phyloP scores from a whole-genome alignment of 2,888 invertebrate genomes.

The Entomobrya multifasciata region DNA sequence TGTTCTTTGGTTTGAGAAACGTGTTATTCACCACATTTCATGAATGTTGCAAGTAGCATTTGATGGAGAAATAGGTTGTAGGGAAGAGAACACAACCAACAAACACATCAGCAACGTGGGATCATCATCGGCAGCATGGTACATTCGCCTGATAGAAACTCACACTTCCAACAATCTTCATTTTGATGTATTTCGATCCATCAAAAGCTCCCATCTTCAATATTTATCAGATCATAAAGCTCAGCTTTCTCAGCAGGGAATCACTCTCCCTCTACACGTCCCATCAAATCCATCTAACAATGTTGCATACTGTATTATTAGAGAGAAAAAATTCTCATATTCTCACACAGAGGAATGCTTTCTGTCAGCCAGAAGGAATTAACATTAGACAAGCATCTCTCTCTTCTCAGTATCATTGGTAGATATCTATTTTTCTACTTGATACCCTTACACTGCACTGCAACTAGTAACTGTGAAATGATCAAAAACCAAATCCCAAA shows the following conservation, averaged over 20 bases:
- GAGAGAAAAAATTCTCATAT: slow-evolving; percentile 16
- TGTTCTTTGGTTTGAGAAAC: slow-evolving; percentile 36
- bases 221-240: slow-evolving; percentile 74
- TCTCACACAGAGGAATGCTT: slow-evolving; percentile 22
- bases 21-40: not conserved
- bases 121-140: not conserved
- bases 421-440: not conserved
- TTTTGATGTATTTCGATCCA: slow-evolving; percentile 64
- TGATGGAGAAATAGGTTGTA: too few relatives aligned
- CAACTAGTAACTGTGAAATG: not conserved
- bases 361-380: slow-evolving; percentile 29
- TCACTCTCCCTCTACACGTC: slow-evolving; percentile 29
- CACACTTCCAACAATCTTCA: slow-evolving; percentile 15
- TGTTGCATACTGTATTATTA: slow-evolving; percentile 13
- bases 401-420: not conserved
- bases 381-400: slow-evolving; percentile 26
- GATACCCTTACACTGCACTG: too few relatives aligned
- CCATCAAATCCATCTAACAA: not conserved
- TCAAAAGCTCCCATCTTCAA: slow-evolving; percentile 69
- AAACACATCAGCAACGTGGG: not conserved
- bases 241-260: slow-evolving; percentile 69
- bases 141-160: not conserved
- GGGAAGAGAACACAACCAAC: too few relatives aligned
- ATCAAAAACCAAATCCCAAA: slow-evolving; percentile 46
- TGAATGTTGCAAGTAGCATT: not conserved